Conservation (phyloP, 2,113 vertebrate species). For the Actenoides hombroni region DNA sequence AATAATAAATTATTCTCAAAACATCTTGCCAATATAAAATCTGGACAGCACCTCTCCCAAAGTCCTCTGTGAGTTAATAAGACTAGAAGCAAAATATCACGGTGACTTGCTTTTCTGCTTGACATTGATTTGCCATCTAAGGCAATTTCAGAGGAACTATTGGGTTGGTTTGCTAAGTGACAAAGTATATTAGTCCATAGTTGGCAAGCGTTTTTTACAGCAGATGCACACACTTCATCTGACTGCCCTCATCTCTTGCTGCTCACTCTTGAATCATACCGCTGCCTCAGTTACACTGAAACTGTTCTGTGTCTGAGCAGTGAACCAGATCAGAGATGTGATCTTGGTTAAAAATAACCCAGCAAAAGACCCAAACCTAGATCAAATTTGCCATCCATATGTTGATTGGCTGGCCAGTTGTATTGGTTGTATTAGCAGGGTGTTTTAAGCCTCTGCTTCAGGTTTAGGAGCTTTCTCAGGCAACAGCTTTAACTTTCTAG, state of each 20-base stretch:
- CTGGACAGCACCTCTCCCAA: not conserved
- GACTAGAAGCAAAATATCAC: not conserved
- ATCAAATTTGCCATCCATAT: not conserved
- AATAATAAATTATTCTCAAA: not conserved
- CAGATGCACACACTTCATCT: not conserved
- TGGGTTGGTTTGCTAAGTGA: not conserved
- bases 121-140: conserved; percentile 19
- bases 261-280: not conserved
- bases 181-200: not conserved
- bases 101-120: not conserved
- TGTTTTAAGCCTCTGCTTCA: not conserved
- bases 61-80: not conserved
- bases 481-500: not conserved
- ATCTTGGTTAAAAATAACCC: not conserved
- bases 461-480: not conserved
- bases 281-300: not conserved
- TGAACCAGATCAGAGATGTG: not conserved
- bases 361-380: not conserved
- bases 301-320: not conserved
- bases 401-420: not conserved
- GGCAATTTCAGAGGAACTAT: not conserved
- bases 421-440: not conserved
- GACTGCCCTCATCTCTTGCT: not conserved
- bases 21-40: not conserved
- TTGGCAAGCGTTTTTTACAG: not conserved